Evolutionary conservation across 2,888 invertebrate genomes (phyloP).

Genomic region (Apamea epomidion): DNA sequence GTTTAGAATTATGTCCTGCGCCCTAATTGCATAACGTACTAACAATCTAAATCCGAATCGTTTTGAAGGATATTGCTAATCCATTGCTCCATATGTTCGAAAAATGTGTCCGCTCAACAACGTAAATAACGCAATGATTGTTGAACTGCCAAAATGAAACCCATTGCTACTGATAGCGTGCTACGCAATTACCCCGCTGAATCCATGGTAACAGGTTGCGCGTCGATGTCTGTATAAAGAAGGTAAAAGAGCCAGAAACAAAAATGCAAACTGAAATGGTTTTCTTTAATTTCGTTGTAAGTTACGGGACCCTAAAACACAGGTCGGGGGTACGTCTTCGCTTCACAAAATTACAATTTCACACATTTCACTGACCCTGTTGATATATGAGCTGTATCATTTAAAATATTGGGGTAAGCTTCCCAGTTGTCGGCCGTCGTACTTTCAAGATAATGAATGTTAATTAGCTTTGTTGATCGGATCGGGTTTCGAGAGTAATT

Average conservation of each 20-base stretch:
- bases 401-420: constrained; percentile 66
- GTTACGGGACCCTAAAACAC: constrained; percentile 28
- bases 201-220: no score
- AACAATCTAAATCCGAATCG: no score
- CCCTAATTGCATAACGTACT: no score
- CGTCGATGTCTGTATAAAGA: no score
- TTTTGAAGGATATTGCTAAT: no score
- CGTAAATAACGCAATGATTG: no score
- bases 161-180: no score
- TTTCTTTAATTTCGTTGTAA: not conserved
- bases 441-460: constrained; percentile 43
- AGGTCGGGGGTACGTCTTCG: constrained; percentile 38
- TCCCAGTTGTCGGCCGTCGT: constrained; percentile 41
- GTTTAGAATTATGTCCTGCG: no score
- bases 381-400: constrained; percentile 72
- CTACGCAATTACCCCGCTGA: no score
- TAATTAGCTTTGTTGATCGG: constrained; percentile 50
- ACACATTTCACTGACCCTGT: constrained; percentile 70
- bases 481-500: constrained; percentile 51
- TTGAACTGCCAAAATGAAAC: no score
- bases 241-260: not conserved
- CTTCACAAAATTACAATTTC: constrained; percentile 72
- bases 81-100: no score
- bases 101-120: no score
- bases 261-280: not conserved